Evolutionary conservation across 2,797 vertebrate genomes (phyloP).

Genomic region (Masticophis lateralis): DNA sequence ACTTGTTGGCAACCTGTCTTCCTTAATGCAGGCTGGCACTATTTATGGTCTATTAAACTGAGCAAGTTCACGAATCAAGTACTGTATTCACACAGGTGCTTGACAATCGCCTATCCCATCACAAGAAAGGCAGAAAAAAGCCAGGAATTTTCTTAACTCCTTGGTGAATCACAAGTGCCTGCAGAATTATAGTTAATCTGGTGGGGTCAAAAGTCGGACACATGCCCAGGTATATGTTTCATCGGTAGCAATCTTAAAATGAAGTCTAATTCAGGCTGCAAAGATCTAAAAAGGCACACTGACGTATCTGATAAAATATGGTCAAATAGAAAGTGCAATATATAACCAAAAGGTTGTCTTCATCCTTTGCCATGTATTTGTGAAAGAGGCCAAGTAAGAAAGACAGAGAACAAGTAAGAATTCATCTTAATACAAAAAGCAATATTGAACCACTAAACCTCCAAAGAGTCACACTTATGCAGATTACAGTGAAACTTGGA

Average conservation of each 20-base stretch:
- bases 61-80: neutral
- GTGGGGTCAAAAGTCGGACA: neutral
- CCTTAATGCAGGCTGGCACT: neutral
- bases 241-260: neutral
- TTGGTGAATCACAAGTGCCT: neutral
- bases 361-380: neutral
- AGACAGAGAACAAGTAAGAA: neutral
- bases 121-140: neutral
- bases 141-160: neutral
- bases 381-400: slow-evolving; percentile 9
- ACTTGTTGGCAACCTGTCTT: neutral
- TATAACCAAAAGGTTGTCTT: neutral
- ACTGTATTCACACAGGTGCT: neutral
- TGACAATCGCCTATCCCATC: neutral
- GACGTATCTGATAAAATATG: neutral
- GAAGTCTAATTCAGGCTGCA: neutral
- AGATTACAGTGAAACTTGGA: neutral
- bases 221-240: neutral
- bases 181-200: neutral
- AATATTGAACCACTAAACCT: neutral
- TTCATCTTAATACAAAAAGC: neutral
- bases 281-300: neutral
- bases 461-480: neutral
- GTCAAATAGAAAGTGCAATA: neutral
- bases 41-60: neutral